Base-by-base conservation (phyloP, 2,113 vertebrate genomes). In the Nothobranchius furzeri region DNA sequence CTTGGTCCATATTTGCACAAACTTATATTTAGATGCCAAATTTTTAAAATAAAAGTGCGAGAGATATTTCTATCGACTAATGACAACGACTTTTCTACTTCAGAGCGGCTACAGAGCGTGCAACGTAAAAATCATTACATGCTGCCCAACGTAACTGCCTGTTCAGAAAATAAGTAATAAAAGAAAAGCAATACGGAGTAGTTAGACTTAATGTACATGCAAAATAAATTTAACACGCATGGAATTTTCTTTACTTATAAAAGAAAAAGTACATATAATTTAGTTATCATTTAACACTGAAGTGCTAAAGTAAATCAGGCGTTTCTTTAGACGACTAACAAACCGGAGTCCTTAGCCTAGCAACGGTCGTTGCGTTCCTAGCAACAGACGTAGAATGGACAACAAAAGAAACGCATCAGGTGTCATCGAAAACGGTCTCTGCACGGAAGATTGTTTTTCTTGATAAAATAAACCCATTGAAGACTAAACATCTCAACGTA, bases 331-430 rank as follows among this genome's bases (percentile, higher is more conserved):
- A 69, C 81, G 73, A 7, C 61, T 12, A 2, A 0, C 1, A 36
- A 1, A 0, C 3, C 6, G 46, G 64, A 83, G 88, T 72, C 87
- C 87, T 84, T 53, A 70, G 35, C 76, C 0, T 83, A 83, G 75
- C 87, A 83, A 90, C 88, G 43, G 14, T 30, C 0, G 24, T 10
- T 56, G 89, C 82, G 80, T 89, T 47, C 83, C 36, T 82, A 47
- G 81, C 72, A 90, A 91, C 88, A 14, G 58, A 9, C 6, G 2
- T 14, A 45, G 12, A 45, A 45, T 11, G 12, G 12, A 45, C 9
- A 45, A 45, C 12, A 45, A 45, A 45, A 12, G 37, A 6, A 7
- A 40, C 6, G 37, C 9, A 40, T 40, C 37, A 40, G 37, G 37
- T 40, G 37, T 40, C 7, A 40, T 40, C 37, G 37, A 40, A 9